These are phyloP conservation scores for Ecliptopera silaceata DNA, from an alignment of 2,888 invertebrate genomes.

Conservation along the genomic window DNA sequence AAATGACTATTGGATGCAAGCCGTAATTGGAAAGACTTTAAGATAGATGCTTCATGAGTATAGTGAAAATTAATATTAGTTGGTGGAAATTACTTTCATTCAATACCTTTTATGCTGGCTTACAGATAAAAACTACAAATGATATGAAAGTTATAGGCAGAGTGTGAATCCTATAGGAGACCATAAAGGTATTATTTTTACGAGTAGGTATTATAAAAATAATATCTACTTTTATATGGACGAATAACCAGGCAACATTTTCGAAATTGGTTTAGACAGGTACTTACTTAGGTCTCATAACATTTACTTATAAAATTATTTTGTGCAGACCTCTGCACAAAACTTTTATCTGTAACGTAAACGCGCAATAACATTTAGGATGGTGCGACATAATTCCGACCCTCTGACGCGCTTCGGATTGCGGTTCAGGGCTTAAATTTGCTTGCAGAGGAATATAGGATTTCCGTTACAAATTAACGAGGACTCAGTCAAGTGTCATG, in stretches of 20 bases:
- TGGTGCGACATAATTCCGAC: constrained; percentile 50
- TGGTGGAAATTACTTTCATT: too few relatives aligned
- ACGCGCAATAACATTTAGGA: constrained; percentile 57
- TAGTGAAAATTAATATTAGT: not conserved
- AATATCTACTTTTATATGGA: not conserved
- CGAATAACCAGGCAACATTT: not conserved
- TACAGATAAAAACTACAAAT: too few relatives aligned
- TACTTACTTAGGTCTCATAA: not conserved
- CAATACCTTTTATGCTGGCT: too few relatives aligned
- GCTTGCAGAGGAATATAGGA: constrained; percentile 51
- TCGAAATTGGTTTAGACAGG: not conserved
- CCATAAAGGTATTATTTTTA: too few relatives aligned
- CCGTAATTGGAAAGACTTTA: constrained; percentile 34
- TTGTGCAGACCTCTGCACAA: constrained; percentile 49
- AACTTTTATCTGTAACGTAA: constrained; percentile 69
- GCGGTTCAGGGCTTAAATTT: constrained; percentile 53
- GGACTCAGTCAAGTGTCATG: constrained; percentile 75
- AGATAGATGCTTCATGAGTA: constrained; percentile 12
- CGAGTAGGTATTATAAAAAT: too few relatives aligned
- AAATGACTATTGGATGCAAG: constrained; percentile 32
- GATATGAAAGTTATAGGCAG: too few relatives aligned
- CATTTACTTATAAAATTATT: not conserved
- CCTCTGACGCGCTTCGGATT: constrained; percentile 43
- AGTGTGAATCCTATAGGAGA: too few relatives aligned
- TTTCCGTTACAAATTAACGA: constrained; percentile 76